Base-by-base conservation (phyloP, 1,140 invertebrate genomes). In the Nephotettix cincticeps region DNA sequence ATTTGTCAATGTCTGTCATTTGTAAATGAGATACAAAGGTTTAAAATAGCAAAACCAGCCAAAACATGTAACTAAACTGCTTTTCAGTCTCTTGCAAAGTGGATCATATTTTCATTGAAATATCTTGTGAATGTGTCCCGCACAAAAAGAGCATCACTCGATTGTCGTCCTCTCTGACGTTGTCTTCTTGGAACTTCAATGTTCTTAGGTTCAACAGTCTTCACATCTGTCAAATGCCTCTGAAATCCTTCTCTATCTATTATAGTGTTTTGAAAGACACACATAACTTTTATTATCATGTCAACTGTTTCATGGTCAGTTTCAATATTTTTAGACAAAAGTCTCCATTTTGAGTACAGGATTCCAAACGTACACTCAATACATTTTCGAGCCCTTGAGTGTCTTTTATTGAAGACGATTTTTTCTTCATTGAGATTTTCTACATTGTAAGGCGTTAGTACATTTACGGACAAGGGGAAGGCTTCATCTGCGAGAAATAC, bases 211-310 rank as follows among this genome's bases (percentile, higher is more conserved):
- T 54, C 9, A 54, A 54, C 47, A n/a, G 47, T 54, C 19, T 54
- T 54, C 9, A 63, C 58, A 4, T 63, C 27, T 63, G 25, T 67
- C 43, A 67, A 67, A 67, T 40, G 66, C 25, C 68, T 69, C 51
- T 69, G 11, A 69, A 69, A 69, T 6, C 68, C 45, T 30, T 69
- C 68, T 69, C 28, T 6, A n/a, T 69, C 68, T 45, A n/a, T n/a
- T n/a, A n/a, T n/a, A n/a, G n/a, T n/a, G n/a, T n/a, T n/a, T n/a
- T n/a, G n/a, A 1, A 66, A 9, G 40, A 66, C 9, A 32, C 30
- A 66, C 1, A 66, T 23, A 17, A 17, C 21, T n/a, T 32, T 66
- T 1, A 66, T n/a, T 2, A 66, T 66, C 2, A 4, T 66, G 9
- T 66, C 63, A 2, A 23, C 29, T 1, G 28, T 1, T 32, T 66